Evolutionary conservation across 64 coral and sea anemone genomes (phyloP), one percentile per base, ranked within the genome.

Genomic region (Hydrozoanthus tunicans): DNA sequence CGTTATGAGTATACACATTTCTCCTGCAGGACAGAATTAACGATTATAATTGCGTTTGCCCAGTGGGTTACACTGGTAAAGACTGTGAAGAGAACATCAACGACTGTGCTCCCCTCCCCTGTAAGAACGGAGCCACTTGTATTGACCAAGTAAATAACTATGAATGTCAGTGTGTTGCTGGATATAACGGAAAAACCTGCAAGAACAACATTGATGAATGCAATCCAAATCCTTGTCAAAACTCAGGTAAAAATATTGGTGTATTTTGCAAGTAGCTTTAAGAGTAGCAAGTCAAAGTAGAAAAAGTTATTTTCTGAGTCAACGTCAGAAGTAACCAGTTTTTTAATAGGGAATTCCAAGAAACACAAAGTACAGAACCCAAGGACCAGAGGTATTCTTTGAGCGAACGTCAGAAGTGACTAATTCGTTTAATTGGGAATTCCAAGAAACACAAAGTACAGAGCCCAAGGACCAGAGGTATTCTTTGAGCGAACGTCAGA

Each of bases 81-180:
- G 58, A 95, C 59, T 98, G 96, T 85, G 96, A 98, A 77, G 79
- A 58, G 13, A 81, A 98, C 89, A 98, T 98, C 70, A 59, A 98
- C 58, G 96, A 98, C 62, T 98, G 96, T 11, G 57, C 77, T 72
- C 58, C 78, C 59, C 68, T 62, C 20, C 96, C 96, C 6, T 98
- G 96, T 91, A 53, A 83, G 8, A 95, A 98, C 91, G 92, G 92
- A 8, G 96, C 86, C 52, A 98, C 96, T 5, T 98, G 96, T 51
- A 67, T 86, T 80, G 96, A 98, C 59, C 82, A 79, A 63, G 55
- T 98, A 15, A 91, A 93, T 75, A 61, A 90, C 23, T 98, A 95
- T 79, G 85, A 80, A n/a, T 98, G 96, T 53, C 73, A 23, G 24
- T 98, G 96, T 89, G 59, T 79, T 58, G 86, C 93, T n/a, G 96